Conservation (phyloP, 2,888 invertebrate genomes). For the Drosophila percnosoma region DNA sequence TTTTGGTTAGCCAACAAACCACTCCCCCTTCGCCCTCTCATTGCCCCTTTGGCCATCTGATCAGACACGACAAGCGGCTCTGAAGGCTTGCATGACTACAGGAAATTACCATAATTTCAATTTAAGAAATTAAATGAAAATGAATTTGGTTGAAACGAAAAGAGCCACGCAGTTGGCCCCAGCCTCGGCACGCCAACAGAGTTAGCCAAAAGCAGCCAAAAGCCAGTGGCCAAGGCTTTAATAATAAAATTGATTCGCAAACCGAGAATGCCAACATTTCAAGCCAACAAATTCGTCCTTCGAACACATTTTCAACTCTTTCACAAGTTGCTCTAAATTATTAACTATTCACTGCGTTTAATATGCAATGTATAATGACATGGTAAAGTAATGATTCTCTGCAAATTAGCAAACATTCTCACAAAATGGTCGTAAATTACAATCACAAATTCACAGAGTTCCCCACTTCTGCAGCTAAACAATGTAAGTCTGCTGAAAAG, state of each 20-base stretch:
- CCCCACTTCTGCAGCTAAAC: background rate
- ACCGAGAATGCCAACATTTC: conserved; percentile 19
- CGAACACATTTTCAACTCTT: background rate
- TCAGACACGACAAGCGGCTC: conserved; percentile 67
- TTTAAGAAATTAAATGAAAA: conserved; percentile 81
- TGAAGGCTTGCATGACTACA: conserved; percentile 77
- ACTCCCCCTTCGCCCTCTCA: background rate
- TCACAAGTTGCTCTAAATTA: background rate
- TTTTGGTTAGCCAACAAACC: conserved; percentile 58
- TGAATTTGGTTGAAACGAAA: conserved; percentile 64
- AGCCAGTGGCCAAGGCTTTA: conserved; percentile 48
- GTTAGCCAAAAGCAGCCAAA: conserved; percentile 19
- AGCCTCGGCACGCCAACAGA: conserved; percentile 37
- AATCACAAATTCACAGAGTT: background rate
- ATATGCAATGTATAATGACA: background rate
- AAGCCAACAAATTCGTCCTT: background rate
- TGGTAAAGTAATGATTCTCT: background rate
- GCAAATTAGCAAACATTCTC: background rate
- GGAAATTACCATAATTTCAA: conserved; percentile 83
- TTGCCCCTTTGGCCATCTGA: conserved; percentile 9
- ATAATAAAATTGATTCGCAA: conserved; percentile 49
- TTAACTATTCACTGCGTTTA: background rate
- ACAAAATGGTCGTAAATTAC: background rate
- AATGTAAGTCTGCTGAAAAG: background rate
- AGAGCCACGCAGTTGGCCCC: conserved; percentile 36